phyloP scores from a whole-genome alignment of 2,113 vertebrate species.

The Apus apus region DNA sequence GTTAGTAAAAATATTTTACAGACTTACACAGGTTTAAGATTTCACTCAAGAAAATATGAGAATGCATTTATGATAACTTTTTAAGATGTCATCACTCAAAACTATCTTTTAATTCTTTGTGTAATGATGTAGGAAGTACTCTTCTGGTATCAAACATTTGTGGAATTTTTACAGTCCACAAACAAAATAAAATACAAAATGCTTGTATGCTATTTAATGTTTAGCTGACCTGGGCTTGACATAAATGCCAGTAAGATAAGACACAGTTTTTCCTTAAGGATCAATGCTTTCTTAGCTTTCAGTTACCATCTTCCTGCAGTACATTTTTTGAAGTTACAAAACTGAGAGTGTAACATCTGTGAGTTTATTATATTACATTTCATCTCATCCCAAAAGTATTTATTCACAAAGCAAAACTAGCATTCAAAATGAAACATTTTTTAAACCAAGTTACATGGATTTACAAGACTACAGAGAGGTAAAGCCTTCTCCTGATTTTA shows the following conservation, averaged over 20 bases:
- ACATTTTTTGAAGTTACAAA: not conserved
- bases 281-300: not conserved
- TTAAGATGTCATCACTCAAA: not conserved
- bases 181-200: not conserved
- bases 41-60: not conserved
- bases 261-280: not conserved
- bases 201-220: not conserved
- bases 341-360: not conserved
- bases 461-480: not conserved
- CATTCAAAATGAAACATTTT: not conserved
- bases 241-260: not conserved
- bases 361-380: constrained; percentile 4
- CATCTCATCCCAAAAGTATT: not conserved
- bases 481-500: not conserved
- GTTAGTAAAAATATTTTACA: not conserved
- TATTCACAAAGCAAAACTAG: not conserved
- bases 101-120: not conserved
- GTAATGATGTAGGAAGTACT: not conserved
- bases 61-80: not conserved
- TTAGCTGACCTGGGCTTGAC: not conserved
- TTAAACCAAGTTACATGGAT: not conserved
- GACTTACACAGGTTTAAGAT: not conserved
- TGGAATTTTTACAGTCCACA: not conserved
- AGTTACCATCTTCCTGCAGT: not conserved
- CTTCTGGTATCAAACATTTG: not conserved